These are phyloP conservation scores for Peromyscus polionotus DNA, from an alignment of 2,113 vertebrate genomes.

Conservation along the genomic window DNA sequence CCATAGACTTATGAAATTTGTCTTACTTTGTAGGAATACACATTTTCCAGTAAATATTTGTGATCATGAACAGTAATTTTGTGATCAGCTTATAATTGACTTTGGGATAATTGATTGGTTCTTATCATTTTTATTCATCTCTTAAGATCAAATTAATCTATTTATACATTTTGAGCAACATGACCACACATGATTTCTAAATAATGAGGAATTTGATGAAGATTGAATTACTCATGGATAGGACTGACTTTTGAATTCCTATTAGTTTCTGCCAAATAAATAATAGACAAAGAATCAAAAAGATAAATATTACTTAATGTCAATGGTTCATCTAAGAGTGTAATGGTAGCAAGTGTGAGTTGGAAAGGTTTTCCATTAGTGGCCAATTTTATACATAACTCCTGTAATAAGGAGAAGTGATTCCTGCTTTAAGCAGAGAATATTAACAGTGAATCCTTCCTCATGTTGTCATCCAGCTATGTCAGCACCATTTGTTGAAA, in stretches of 20 bases:
- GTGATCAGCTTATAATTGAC: neutral
- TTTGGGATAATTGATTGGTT: slow-evolving; percentile 47
- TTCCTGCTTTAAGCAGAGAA: neutral
- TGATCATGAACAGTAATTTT: slow-evolving; percentile 45
- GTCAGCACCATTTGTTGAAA: no score
- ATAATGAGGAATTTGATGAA: slow-evolving; percentile 36
- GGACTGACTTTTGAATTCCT: neutral
- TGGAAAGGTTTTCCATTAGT: neutral
- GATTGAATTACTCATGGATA: neutral
- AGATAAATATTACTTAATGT: neutral
- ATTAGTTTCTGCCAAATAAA: neutral
- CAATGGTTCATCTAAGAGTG: neutral
- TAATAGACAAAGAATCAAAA: slow-evolving; percentile 7
- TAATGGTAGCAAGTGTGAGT: neutral
- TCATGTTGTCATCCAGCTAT: no score
- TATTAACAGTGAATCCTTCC: neutral
- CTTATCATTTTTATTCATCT: slow-evolving; percentile 38
- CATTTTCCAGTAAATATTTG: neutral
- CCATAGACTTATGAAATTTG: neutral
- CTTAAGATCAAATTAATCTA: slow-evolving; percentile 37
- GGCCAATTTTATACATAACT: neutral
- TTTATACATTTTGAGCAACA: slow-evolving; percentile 3
- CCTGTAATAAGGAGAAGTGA: slow-evolving; percentile 9
- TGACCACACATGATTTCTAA: neutral
- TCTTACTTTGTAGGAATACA: neutral